A percentile compares a stretch with the other conserved stretches of the same genome.
phyloP scores from a whole-genome alignment of 2,113 vertebrate species.

The Chrysemys picta region DNA sequence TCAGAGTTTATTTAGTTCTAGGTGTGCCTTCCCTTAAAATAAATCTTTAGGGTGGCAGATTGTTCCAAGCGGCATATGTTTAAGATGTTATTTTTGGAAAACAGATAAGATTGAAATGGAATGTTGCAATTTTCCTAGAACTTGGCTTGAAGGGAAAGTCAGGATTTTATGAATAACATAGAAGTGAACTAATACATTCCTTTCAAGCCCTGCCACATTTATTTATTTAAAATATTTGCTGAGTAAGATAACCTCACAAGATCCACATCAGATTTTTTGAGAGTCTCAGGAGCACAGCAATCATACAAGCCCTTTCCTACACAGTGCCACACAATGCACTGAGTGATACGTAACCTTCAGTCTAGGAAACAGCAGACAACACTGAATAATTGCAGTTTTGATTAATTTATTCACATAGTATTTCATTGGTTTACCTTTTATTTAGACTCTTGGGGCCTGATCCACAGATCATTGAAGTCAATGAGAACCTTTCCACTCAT shows the following conservation, averaged over 20 bases:
- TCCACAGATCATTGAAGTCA: neutral
- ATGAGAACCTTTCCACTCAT: neutral
- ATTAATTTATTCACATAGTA: neutral
- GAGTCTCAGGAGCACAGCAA: neutral
- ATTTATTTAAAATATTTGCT: conserved; percentile 32
- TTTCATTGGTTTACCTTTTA: conserved; percentile 4
- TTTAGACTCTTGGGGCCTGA: neutral
- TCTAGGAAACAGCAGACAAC: neutral
- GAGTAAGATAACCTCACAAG: neutral
- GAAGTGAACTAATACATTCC: conserved; percentile 25
- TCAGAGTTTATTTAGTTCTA: conserved; percentile 56
- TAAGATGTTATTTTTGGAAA: conserved; percentile 63
- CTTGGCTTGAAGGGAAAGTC: conserved; percentile 56
- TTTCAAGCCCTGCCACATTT: conserved; percentile 37
- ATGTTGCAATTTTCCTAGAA: conserved; percentile 63
- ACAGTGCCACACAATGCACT: neutral
- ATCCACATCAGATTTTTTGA: neutral
- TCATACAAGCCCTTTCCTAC: neutral
- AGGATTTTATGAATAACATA: conserved; percentile 55
- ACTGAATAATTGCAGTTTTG: neutral
- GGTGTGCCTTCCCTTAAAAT: conserved; percentile 38
- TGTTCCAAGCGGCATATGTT: conserved; percentile 60
- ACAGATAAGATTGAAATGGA: conserved; percentile 62
- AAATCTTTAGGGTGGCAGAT: conserved; percentile 40
- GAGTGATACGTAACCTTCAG: neutral